Evolutionary conservation across 2,797 vertebrate genomes (phyloP).

Genomic region (Anniella stebbinsi): DNA sequence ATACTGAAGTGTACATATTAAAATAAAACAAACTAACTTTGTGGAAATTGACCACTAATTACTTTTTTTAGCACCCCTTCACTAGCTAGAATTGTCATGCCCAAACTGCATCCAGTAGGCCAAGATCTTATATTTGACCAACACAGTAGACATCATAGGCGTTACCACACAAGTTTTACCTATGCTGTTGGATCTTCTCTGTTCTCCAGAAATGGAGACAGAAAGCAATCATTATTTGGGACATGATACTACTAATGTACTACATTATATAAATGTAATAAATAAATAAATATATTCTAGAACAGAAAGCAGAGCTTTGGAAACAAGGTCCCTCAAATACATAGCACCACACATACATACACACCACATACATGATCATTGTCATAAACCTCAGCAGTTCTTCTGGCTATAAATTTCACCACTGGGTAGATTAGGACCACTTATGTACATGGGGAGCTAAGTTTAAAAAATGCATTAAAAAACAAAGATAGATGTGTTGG

Average conservation of each 20-base stretch:
- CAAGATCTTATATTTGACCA: neutral
- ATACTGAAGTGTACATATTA: neutral
- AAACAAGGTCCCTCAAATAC: neutral
- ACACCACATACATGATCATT: neutral
- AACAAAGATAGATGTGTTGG: too few relatives aligned
- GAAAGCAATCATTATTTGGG: neutral
- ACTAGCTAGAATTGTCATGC: neutral
- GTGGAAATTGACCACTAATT: conserved; percentile 16
- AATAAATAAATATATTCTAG: too few relatives aligned
- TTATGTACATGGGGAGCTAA: neutral
- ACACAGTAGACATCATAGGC: neutral
- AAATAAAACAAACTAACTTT: conserved; percentile 51
- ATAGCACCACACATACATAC: neutral
- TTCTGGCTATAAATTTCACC: neutral
- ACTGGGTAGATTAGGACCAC: neutral
- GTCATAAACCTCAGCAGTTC: neutral
- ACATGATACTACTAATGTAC: neutral
- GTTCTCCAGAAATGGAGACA: neutral
- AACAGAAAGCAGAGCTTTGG: neutral
- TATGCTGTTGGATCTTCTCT: neutral
- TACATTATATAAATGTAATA: too few relatives aligned
- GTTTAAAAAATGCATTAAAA: too few relatives aligned
- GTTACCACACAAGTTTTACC: neutral
- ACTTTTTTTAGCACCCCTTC: neutral
- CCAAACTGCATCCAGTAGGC: neutral